Evolutionary conservation across 2,888 invertebrate species (phyloP), one percentile per base, ranked within the genome.

Genomic region (Timandra comae): DNA sequence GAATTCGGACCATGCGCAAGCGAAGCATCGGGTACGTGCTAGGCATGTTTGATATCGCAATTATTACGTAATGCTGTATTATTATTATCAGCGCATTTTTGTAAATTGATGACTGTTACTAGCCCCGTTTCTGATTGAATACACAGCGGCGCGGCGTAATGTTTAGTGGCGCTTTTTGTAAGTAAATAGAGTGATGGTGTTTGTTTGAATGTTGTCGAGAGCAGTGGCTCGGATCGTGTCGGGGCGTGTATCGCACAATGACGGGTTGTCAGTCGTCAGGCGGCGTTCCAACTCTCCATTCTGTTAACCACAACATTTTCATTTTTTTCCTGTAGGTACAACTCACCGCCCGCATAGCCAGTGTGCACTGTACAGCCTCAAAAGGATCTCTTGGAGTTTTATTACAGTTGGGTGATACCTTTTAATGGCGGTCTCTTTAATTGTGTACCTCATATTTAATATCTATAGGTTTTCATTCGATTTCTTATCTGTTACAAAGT

Each of bases 261-360:
- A 45, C 29, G 35, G 43, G 41, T 43, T 30, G 44, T 39, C 39
- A 29, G 42, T n/a, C n/a, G n/a, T n/a, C n/a, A n/a, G n/a, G 49
- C 52, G 45, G 41, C 51, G 52, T 49, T 62, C 54, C 56, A 56
- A 49, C 45, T 48, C 52, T 54, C 49, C 49, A 49, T 50, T 53
- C 49, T 54, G 48, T 57, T 64, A 61, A 75, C 78, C 77, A 68
- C 78, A 75, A 70, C 61, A 63, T 67, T 70, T 65, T 60, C 38
- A 58, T 63, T 73, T 72, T 69, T 68, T 66, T 52, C 56, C 55
- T 48, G 38, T 41, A 26, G 21, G 21, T 7, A 4, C 16, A 25
- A 10, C 25, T 44, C 57, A 46, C 46, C 44, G 64, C 78, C 80
- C 80, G 80, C 79, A 80, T 80, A 51, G 58, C 49, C 47, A 47